Conservation (phyloP, 2,113 vertebrate species). For the Platysternon megacephalum region DNA sequence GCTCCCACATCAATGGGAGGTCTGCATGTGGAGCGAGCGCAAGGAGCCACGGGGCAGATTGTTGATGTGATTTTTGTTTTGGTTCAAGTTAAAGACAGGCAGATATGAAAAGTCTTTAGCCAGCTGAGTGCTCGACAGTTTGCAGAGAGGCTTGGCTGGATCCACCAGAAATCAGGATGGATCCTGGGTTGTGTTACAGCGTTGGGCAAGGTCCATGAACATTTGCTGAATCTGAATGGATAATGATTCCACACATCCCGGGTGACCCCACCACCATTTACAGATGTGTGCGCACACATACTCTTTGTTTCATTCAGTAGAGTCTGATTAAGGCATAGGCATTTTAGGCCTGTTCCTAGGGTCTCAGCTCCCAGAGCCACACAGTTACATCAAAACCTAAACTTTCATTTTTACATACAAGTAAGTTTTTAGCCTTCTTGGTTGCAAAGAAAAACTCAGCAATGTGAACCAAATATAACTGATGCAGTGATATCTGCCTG, state of each 20-base stretch:
- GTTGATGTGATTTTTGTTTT: conserved; percentile 50
- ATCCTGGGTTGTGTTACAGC: not conserved
- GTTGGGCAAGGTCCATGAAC: not conserved
- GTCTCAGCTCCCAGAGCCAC: not conserved
- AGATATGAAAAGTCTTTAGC: conserved; percentile 67
- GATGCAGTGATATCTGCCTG: not conserved
- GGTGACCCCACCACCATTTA: not conserved
- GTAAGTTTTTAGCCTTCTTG: too few species aligned
- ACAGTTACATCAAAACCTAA: not conserved
- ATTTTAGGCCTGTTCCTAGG: not conserved
- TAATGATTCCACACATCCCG: conserved; percentile 59
- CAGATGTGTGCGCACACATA: not conserved
- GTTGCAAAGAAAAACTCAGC: not conserved
- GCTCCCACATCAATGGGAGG: conserved; percentile 62
- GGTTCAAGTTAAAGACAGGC: conserved; percentile 64
- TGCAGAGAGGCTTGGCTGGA: conserved; percentile 49
- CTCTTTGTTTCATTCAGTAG: not conserved
- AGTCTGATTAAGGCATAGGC: not conserved
- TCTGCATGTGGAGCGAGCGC: conserved; percentile 16
- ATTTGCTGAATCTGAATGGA: not conserved
- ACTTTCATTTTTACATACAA: not conserved
- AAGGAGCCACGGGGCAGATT: conserved; percentile 52
- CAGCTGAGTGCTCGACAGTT: conserved; percentile 41
- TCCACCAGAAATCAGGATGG: conserved; percentile 47
- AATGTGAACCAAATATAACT: not conserved